phyloP scores from a whole-genome alignment of 1,140 invertebrate genomes.

The Cydia fagiglandana region DNA sequence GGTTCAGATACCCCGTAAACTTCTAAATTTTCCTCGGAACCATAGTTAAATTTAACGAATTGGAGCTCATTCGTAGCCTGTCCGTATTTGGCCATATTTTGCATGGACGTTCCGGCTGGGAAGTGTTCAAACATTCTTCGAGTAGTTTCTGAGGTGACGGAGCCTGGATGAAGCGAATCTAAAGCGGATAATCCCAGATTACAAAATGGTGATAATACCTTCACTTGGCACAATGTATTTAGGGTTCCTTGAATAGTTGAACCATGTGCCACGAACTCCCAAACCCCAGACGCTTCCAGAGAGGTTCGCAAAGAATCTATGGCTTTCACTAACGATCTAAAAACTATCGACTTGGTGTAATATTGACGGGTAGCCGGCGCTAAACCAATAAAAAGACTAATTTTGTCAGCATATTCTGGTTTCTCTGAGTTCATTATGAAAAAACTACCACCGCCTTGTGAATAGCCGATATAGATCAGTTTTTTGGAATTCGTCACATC shows the following conservation, averaged over 20 bases:
- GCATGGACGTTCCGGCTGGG: background rate
- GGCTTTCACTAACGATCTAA: slow-evolving; percentile 35
- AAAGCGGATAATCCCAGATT: background rate
- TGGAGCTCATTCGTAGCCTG: background rate
- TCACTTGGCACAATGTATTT: background rate
- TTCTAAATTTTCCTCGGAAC: background rate
- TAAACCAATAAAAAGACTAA: slow-evolving; percentile 52
- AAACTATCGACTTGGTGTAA: slow-evolving; percentile 49
- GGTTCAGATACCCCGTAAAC: background rate
- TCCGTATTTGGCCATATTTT: background rate
- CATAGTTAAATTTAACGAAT: background rate
- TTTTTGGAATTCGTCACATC: slow-evolving; percentile 70
- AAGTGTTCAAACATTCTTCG: background rate
- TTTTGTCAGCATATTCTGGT: slow-evolving; percentile 58
- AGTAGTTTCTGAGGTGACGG: background rate
- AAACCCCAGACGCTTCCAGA: slow-evolving; percentile 38
- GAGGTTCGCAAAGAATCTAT: slow-evolving; percentile 38
- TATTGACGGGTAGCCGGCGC: slow-evolving; percentile 55
- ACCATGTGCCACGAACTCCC: slow-evolving; percentile 52
- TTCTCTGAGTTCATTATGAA: slow-evolving; percentile 63
- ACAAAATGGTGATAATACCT: background rate
- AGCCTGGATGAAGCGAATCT: background rate
- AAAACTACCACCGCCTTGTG: slow-evolving; percentile 79
- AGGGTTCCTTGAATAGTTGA: background rate
- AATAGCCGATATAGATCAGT: slow-evolving; percentile 82